Evolutionary conservation across 2,113 vertebrate genomes (phyloP).

Genomic region (Copsychus sechellarum): DNA sequence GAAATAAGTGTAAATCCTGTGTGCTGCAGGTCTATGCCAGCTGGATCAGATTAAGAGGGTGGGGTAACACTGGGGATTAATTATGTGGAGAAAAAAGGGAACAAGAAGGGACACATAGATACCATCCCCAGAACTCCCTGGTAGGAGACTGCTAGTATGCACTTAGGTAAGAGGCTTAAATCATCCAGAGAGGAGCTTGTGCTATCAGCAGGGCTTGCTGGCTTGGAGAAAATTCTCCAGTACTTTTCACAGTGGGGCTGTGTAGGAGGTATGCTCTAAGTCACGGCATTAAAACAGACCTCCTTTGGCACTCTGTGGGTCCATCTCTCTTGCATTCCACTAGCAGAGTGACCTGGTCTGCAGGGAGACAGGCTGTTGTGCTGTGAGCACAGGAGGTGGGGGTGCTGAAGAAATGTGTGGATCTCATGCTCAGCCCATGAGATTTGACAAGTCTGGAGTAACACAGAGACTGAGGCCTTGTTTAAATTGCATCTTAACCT

Average conservation of each 20-base stretch:
- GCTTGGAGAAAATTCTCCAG: background rate
- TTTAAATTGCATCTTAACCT: slow-evolving; percentile 39
- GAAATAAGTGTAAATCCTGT: slow-evolving; percentile 39
- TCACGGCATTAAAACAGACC: background rate
- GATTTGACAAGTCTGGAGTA: background rate
- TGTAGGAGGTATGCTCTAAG: background rate
- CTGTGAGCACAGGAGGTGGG: background rate
- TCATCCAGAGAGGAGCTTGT: background rate
- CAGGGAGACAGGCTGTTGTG: background rate
- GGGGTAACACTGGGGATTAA: slow-evolving; percentile 15
- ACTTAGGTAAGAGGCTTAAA: background rate
- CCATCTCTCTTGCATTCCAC: background rate
- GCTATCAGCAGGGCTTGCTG: background rate
- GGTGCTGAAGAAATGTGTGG: background rate
- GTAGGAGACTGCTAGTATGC: background rate
- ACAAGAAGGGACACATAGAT: slow-evolving; percentile 38
- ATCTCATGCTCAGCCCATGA: background rate
- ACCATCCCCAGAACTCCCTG: slow-evolving; percentile 3
- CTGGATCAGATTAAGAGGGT: slow-evolving; percentile 38
- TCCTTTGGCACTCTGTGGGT: background rate
- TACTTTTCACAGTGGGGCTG: background rate
- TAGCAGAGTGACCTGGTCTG: background rate
- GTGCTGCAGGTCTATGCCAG: background rate
- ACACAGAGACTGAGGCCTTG: background rate
- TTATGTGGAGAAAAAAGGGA: slow-evolving; percentile 10